Base-by-base conservation (phyloP, 2,113 vertebrate species). In the Archocentrus centrarchus region DNA sequence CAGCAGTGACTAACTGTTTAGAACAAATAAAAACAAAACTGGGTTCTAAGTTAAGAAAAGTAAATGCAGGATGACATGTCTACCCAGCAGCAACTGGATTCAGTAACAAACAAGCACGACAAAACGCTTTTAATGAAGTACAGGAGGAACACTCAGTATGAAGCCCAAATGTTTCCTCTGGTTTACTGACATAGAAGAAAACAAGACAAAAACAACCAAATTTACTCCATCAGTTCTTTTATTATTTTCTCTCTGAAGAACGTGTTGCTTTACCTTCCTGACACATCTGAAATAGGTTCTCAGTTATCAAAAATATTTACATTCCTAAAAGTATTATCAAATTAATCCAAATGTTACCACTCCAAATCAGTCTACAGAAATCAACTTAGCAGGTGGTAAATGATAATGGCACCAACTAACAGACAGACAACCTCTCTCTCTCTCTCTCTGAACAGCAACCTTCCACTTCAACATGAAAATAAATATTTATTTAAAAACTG, bases 111-210 rank as follows among this genome's bases (percentile, higher is more conserved):
- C 61, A 50, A 82, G 75, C 59, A 86, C 41, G 78, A 73, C 57
- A 64, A 76, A 68, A 79, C 83, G 59, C 55, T 59, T 76, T 60
- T 82, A 50, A 84, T 86, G 75, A 86, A 82, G 41, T 53, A 11
- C 76, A 44, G 20, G 35, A 13, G 44, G 27, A 27, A 27, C 81
- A 86, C 66, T 75, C 1, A 15, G 44, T 39, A 35, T 24, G 17
- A 73, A 73, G 59, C 57, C n/a, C 27, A 62, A 81, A 88, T 83
- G 61, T 86, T 87, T 87, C 73, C 80, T 50, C 50, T 73, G 15
- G 61, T 59, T 50, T 2, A 24, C 1, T 55, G 15, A 70, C 11
- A 62, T 39, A 57, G 14, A 75, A 18, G 66, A 20, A 79, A 79
- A 78, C n/a, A 75, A 68, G 80, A 73, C 41, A 6, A 35, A 32